Evolutionary conservation across 2,113 vertebrate species (phyloP).

Genomic region (Indri indri): DNA sequence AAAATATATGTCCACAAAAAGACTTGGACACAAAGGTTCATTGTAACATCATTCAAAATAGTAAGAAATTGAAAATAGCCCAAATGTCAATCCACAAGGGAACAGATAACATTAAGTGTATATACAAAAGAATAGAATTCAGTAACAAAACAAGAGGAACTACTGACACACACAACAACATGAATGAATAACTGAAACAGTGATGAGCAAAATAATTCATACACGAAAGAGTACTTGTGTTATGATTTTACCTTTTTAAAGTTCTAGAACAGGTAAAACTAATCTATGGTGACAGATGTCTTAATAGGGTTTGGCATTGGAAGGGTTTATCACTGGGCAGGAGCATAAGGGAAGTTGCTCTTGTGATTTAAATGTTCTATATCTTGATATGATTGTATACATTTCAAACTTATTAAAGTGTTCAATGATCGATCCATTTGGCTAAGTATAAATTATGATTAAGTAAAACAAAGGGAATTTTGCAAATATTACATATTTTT

Average conservation of each 20-base stretch:
- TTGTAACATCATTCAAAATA: not conserved
- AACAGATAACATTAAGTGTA: not conserved
- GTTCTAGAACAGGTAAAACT: not conserved
- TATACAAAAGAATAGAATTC: not conserved
- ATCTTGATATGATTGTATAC: not conserved
- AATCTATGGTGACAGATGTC: not conserved
- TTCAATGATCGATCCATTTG: not conserved
- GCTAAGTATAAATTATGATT: not conserved
- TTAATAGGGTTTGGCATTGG: not conserved
- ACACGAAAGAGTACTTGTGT: not conserved
- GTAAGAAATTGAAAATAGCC: not conserved
- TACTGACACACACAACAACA: not conserved
- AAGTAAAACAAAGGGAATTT: not conserved
- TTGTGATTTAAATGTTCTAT: not conserved
- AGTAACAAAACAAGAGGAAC: not conserved
- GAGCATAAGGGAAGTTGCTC: not conserved
- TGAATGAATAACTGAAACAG: not conserved
- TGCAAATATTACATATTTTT: not conserved
- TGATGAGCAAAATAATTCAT: not conserved
- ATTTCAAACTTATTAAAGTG: not conserved
- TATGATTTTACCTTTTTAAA: not conserved
- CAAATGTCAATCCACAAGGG: not conserved
- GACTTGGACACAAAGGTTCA: not conserved
- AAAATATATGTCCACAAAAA: not conserved
- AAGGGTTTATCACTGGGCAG: not conserved